Base-by-base conservation (phyloP, 2,888 invertebrate genomes). In the Drosophila pseudotalamancana region DNA sequence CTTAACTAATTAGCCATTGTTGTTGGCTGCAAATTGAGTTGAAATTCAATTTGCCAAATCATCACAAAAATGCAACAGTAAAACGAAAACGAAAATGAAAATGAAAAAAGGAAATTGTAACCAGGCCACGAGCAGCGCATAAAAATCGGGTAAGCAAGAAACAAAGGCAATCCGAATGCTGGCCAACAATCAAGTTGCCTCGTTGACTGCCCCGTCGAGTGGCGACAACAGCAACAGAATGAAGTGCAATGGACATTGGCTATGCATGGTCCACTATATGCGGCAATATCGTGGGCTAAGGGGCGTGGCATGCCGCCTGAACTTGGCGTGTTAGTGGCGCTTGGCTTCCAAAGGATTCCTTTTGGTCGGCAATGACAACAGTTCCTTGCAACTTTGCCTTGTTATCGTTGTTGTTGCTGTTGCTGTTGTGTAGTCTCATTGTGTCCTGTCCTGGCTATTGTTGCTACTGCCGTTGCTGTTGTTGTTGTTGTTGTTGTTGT, bases 21-120 rank as follows among this genome's bases (percentile, higher is more conserved):
- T 76, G 77, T 70, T 62, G 12, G 54, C 59, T 51, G 46, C 81
- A 81, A 81, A 84, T 81, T 81, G 76, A 78, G 78, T 84, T 72
- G 77, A 77, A 82, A 85, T 82, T 82, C 77, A 82, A 82, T 82
- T 82, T 85, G 77, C 60, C 66, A 64, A 84, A 85, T 79, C 73
- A 74, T 72, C 79, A 77, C 57, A 77, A 72, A n/a, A 78, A 77
- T 27, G 70, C 53, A 37, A 12, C 18, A 19, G 35, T 39, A 48
- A 49, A 43, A 18, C 27, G 21, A 34, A 6, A 34, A 35, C 6
- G 16, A 32, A 21, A 49, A 56, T 11, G 53, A 62, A 70, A 53
- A 39, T 46, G 34, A 6, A 67, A 68, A 48, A n/a, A n/a, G n/a
- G n/a, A n/a, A n/a, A n/a, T n/a, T n/a, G n/a, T n/a, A n/a, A n/a